Percentiles rank a stretch among this genome's conserved stretches.
Conservation (phyloP, 1,140 invertebrate species). For the Macrocentrus cingulum region DNA sequence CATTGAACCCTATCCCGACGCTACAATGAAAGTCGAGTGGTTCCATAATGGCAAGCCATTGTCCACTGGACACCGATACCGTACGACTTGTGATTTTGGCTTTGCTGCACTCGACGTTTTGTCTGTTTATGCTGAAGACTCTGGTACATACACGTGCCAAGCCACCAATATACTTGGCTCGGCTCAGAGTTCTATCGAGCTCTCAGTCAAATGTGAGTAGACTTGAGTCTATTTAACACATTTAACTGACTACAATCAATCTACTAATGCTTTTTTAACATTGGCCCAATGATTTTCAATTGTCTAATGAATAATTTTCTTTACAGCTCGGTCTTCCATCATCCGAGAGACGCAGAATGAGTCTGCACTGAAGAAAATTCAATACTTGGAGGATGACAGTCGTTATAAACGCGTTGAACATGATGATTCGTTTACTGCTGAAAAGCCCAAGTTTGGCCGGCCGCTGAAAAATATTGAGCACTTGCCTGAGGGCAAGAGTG, state of each 20-base stretch:
- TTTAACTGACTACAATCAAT: background rate
- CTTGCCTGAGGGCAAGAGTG: constrained; percentile 82
- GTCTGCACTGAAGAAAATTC: constrained; percentile 88
- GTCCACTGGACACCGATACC: constrained; percentile 87
- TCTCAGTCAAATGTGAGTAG: constrained; percentile 80
- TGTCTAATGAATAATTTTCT: constrained; percentile 27
- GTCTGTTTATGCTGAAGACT: constrained; percentile 90
- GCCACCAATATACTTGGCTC: constrained; percentile 86
- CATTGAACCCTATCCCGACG: constrained; percentile 93
- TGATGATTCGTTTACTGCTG: constrained; percentile 75
- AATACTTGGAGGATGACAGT: constrained; percentile 86
- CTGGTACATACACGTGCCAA: constrained; percentile 87
- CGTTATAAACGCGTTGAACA: constrained; percentile 70
- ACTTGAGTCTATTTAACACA: constrained; percentile 8
- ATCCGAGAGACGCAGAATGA: constrained; percentile 95
- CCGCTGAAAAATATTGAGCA: constrained; percentile 83
- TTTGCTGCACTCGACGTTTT: constrained; percentile 92
- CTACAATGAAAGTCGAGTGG: constrained; percentile 91
- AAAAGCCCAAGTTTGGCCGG: constrained; percentile 86
- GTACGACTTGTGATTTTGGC: constrained; percentile 92
- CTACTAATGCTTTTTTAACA: constrained; percentile 18
- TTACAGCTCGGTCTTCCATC: constrained; percentile 78
- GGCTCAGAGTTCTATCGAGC: constrained; percentile 76
- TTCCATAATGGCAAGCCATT: constrained; percentile 90
- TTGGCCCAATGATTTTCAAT: background rate